Conservation (phyloP, 2,888 invertebrate genomes). For the Mythimna loreyi region DNA sequence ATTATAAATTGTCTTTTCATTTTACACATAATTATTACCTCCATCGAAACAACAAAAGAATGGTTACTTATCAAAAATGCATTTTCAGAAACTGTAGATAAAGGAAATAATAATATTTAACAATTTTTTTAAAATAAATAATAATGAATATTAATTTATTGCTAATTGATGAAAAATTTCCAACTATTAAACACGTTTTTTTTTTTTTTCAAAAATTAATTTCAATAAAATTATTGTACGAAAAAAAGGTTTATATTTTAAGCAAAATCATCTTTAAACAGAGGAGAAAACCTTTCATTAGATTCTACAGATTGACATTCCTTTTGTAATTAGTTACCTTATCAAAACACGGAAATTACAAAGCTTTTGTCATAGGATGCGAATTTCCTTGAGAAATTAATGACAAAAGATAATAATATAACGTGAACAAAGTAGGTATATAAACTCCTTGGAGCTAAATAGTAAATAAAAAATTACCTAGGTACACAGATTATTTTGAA, state of each 20-base stretch:
- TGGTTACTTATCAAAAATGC: no score
- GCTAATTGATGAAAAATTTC: neutral
- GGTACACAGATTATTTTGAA: neutral
- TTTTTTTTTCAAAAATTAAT: no score
- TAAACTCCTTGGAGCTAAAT: no score
- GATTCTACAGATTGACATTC: neutral
- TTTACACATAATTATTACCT: no score
- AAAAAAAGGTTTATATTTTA: neutral
- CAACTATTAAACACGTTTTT: no score
- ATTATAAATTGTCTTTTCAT: no score
- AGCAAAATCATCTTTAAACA: neutral
- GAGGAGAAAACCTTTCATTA: neutral
- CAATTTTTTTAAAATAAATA: no score
- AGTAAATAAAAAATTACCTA: neutral
- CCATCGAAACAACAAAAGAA: no score
- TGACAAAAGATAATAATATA: no score
- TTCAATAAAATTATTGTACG: neutral
- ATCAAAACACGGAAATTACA: conserved; percentile 2
- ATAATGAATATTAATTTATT: neutral
- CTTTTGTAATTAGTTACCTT: neutral
- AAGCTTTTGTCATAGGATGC: neutral
- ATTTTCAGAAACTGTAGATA: no score
- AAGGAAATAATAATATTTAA: no score
- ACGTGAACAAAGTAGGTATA: no score
- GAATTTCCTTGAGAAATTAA: neutral